phyloP scores from a whole-genome alignment of 2,888 invertebrate genomes.

The Pemphredon lugubris region DNA sequence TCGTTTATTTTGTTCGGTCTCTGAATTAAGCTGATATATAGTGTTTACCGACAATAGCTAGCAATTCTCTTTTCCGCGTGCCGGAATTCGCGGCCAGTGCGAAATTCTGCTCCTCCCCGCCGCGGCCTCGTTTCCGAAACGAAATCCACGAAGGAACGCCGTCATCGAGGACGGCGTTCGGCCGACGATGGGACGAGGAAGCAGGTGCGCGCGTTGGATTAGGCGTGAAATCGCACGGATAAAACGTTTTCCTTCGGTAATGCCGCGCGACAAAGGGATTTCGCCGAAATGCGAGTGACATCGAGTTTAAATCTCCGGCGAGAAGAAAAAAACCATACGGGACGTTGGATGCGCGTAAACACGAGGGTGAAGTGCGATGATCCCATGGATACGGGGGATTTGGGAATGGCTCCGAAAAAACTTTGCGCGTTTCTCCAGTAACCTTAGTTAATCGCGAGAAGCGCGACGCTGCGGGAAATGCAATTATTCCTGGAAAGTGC shows the following conservation, averaged over 20 bases:
- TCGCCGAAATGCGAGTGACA: conserved; percentile 40
- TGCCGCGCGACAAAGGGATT: conserved; percentile 53
- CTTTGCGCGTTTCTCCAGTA: not conserved
- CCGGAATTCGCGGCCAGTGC: not conserved
- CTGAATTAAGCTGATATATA: conserved; percentile 67
- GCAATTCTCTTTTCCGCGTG: conserved; percentile 25
- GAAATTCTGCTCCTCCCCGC: not conserved
- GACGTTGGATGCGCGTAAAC: conserved; percentile 35
- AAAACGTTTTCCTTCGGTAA: conserved; percentile 54
- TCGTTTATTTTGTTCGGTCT: conserved; percentile 46
- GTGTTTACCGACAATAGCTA: conserved; percentile 60
- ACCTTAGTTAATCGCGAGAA: not conserved
- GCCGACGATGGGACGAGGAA: conserved; percentile 11
- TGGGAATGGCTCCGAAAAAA: not conserved
- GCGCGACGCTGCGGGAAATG: not conserved
- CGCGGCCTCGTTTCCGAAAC: not conserved
- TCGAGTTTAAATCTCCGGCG: conserved; percentile 40
- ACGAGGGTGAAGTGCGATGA: conserved; percentile 17
- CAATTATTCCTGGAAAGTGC: too few relatives aligned
- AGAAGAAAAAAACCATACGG: conserved; percentile 17
- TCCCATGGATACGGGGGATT: conserved; percentile 22
- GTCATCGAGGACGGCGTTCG: too few relatives aligned
- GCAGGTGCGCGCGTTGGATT: conserved; percentile 52
- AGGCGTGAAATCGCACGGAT: conserved; percentile 52
- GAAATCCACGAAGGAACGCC: too few relatives aligned